Base-by-base conservation (phyloP, 2,113 vertebrate genomes). In the Myotis brandtii region DNA sequence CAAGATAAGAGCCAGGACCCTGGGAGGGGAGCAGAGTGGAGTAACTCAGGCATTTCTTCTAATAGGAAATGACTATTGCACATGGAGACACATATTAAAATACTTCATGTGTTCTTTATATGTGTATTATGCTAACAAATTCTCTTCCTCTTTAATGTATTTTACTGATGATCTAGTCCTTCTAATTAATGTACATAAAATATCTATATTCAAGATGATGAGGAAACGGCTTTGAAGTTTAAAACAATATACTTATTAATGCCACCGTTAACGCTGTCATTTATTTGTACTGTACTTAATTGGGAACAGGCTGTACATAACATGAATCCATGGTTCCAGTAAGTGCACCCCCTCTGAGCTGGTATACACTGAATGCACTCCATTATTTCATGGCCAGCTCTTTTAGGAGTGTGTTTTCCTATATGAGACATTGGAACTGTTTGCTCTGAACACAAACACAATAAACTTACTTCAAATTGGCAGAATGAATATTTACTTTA, bases 401-500 rank as follows among this genome's bases (percentile, higher is more conserved):
- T 92, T 79, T 56, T n/a, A 86, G 64, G 50, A 86, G 56, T 91
- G 59, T 83, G 95, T 95, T 96, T 95, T 86, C 40, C 82, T 83
- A 34, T 70, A 81, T 50, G 40, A 90, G 48, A 50, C 25, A 67
- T 12, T 88, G 85, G 40, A 92, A 83, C 83, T 95, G 77, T 83
- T 96, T 95, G 30, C 79, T 94, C 37, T 66, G 84, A 93, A 92
- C 43, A 93, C 73, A 95, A 95, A 96, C n/a, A 87, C 30, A 56
- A 3, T 40, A 52, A 90, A 59, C 8, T 56, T 72, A 73, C 88
- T 95, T 86, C 43, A 95, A 88, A 79, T n/a, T 69, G 67, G 32
- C 34, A 93, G 75, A 94, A 66, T 72, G 66, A 92, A 43, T 70
- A 82, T 70, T 95, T 95, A 91, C 46, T 94, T 93, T 56, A 27